Base-by-base conservation (phyloP, 2,797 vertebrate species). In the Threskiornis aethiopicus region DNA sequence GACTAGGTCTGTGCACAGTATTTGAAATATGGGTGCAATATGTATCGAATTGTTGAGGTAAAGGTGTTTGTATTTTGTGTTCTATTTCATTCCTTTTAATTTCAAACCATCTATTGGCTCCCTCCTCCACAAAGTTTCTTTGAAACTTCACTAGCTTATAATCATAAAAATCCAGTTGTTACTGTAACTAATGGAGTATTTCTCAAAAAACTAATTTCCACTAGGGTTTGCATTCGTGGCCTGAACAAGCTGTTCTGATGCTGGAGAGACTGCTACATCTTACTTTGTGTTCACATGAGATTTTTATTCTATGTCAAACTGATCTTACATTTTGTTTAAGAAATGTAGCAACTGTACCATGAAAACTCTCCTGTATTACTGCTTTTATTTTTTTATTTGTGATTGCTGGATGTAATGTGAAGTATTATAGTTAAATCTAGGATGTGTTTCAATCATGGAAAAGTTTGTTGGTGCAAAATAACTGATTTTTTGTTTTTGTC, bases 201-300 rank as follows among this genome's bases (percentile, higher is more conserved):
- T 90, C 1, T 81, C 18, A 69, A 62, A 72, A 72, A 44, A n/a
- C 15, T 0, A 44, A 49, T 89, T 90, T 84, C 33, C 11, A 15
- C 5, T 28, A 39, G 6, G 15, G 66, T 29, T 89, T 6, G 12
- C 2, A 1, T 47, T 52, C 8, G 2, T 84, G n/a, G 13, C 0
- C 0, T 33, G 12, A 35, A 47, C 44, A 62, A 26, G 18, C 51
- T 58, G 16, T 35, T 54, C 20, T 26, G 9, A 25, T 6, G 21
- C 26, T 55, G 37, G 54, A 31, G 54, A 61, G 46, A 25, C 29
- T 33, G 28, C 26, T 73, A 11, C 24, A 19, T 61, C n/a, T 46
- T 52, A 19, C 16, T 39, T 31, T 28, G 21, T 70, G 13, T 55
- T 66, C 69, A 44, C 9, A 21, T n/a, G 41, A 78, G 31, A 55